These are phyloP conservation scores for Metellina segmentata DNA, from an alignment of 2,888 invertebrate species.

Conservation along the genomic window DNA sequence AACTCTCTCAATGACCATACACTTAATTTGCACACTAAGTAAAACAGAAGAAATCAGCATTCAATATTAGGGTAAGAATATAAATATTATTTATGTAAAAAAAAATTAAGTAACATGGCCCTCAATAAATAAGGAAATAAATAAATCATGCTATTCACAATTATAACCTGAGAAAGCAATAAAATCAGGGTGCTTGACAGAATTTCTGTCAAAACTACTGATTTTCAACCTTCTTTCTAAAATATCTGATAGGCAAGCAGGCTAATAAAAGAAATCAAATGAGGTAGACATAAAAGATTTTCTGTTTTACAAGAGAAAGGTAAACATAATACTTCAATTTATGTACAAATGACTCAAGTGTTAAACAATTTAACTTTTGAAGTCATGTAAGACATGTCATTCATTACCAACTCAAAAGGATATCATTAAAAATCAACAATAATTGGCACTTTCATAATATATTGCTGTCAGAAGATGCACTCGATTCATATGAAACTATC, in stretches of 20 bases:
- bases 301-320: neutral
- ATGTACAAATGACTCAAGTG: neutral
- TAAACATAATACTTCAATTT: neutral
- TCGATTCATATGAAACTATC: conserved; percentile 20
- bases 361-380: neutral
- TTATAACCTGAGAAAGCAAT: conserved; percentile 38
- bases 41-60: neutral
- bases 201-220: conserved; percentile 10
- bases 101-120: conserved; percentile 70
- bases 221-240: neutral
- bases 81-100: neutral
- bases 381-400: neutral
- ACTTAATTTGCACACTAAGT: neutral
- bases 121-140: conserved; percentile 56
- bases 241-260: neutral
- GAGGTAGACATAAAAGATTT: conserved; percentile 56
- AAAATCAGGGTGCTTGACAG: conserved; percentile 27
- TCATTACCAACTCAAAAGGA: neutral
- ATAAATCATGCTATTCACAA: conserved; percentile 27
- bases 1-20: neutral
- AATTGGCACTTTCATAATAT: neutral
- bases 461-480: neutral
- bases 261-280: conserved; percentile 46
- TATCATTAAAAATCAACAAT: conserved; percentile 1
- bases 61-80: neutral